Base-by-base conservation (phyloP, 2,113 vertebrate genomes). In the Apodemus sylvaticus region DNA sequence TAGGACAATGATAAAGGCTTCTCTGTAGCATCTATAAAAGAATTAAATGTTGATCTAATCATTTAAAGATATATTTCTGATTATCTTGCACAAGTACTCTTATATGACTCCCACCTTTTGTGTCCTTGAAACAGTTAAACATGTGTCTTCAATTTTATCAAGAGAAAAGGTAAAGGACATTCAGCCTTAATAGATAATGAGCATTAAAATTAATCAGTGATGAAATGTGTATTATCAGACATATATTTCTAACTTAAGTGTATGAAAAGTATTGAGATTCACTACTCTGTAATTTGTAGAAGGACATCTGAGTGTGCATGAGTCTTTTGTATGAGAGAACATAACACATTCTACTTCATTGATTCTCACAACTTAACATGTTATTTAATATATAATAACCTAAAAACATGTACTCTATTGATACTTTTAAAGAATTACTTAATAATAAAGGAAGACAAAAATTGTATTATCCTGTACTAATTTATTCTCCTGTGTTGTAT, bases 221-320 rank as follows among this genome's bases (percentile, higher is more conserved):
- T 82, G 45, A 96, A 92, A 85, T 48, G 20, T 77, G 68, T 78
- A 55, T 22, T 73, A 16, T 85, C 82, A 95, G n/a, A 82, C 20
- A 88, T 1, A 3, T 12, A 68, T 96, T 93, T 60, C 62, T 95
- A n/a, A 13, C 74, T 95, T 93, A 71, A 14, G 60, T 94, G 55
- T 48, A 48, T 62, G 19, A 93, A 91, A 58, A 86, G 55, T 82
- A 86, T 36, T 96, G 91, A 94, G 31, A 53, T 96, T 94, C 74
- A 71, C 19, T 64, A 64, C 87, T 98, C 42, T 90, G 55, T 83
- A 42, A 20, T 91, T 64, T 91, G 22, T 93, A 85, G 71, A 79
- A 89, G 89, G 76, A 74, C 77, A 66, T 39, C 51, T 60, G 34
- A 29, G n/a, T 66, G 9, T 58, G 26, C 90, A 36, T 85, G 24